phyloP scores from a whole-genome alignment of 2,888 invertebrate genomes.

The Autographa gamma region DNA sequence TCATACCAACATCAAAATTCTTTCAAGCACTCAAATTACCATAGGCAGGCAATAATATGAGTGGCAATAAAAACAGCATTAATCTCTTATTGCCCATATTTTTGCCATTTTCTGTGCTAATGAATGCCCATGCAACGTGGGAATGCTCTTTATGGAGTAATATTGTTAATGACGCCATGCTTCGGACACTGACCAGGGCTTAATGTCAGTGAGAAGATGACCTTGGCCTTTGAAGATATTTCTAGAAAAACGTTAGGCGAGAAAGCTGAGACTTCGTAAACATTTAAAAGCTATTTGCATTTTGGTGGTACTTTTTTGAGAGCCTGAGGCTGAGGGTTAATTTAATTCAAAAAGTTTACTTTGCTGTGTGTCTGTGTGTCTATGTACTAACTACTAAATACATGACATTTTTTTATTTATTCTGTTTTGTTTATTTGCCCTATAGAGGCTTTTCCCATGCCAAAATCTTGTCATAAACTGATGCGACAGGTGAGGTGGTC shows the following conservation, averaged over 20 bases:
- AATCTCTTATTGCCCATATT: constrained; percentile 7
- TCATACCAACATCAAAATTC: constrained; percentile 10
- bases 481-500: no score
- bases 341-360: no score
- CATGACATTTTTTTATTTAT: no score
- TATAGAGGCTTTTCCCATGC: no score
- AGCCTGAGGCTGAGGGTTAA: no score
- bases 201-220: not conserved
- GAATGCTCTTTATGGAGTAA: constrained; percentile 24
- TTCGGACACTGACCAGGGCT: constrained; percentile 6
- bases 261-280: no score
- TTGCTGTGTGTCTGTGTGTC: no score
- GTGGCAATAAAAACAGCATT: constrained; percentile 10
- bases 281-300: no score
- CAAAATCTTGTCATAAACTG: no score
- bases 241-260: not conserved
- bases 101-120: constrained; percentile 18
- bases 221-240: not conserved
- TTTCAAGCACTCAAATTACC: not conserved
- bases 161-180: not conserved
- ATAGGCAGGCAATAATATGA: not conserved
- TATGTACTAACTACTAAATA: no score
- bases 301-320: no score
- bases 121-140: constrained; percentile 22
- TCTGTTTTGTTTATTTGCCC: no score